A percentile compares a stretch with the other conserved stretches of the same genome.
Evolutionary conservation across 2,797 vertebrate genomes (phyloP).

Genomic region (Hypotaenidia okinawae): DNA sequence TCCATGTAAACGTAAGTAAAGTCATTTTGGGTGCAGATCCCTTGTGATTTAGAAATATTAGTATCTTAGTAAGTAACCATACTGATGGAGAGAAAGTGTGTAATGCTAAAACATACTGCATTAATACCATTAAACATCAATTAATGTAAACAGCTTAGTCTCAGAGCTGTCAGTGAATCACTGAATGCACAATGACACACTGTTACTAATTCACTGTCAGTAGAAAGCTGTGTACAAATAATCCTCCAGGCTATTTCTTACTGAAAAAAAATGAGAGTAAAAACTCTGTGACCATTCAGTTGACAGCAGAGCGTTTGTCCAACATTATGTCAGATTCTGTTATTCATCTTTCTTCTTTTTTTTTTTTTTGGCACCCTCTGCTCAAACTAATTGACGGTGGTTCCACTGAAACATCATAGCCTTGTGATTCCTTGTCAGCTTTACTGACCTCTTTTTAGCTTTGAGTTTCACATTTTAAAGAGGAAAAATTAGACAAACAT

Average conservation of each 20-base stretch:
- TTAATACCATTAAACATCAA: conserved; percentile 67
- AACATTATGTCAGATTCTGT: conserved; percentile 53
- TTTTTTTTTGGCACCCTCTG: conserved; percentile 1
- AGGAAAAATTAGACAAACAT: conserved; percentile 50
- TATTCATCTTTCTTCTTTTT: conserved; percentile 22
- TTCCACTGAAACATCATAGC: conserved; percentile 58
- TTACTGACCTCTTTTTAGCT: conserved; percentile 58
- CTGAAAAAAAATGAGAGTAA: conserved; percentile 55
- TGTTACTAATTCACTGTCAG: conserved; percentile 70
- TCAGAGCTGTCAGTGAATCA: conserved; percentile 62
- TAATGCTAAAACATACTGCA: conserved; percentile 49
- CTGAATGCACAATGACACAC: conserved; percentile 51
- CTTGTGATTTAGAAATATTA: conserved; percentile 25
- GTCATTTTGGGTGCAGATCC: not conserved
- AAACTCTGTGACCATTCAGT: conserved; percentile 65
- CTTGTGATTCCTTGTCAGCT: conserved; percentile 67
- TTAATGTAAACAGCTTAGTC: conserved; percentile 68
- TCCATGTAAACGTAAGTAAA: not conserved
- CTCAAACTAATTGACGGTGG: conserved; percentile 62
- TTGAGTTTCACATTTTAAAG: conserved; percentile 35
- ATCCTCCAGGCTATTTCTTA: conserved; percentile 60
- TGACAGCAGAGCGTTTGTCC: conserved; percentile 64
- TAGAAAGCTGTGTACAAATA: conserved; percentile 64
- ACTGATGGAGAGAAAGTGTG: conserved; percentile 39
- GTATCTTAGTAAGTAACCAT: conserved; percentile 38